Evolutionary conservation across 2,113 vertebrate genomes (phyloP).

Genomic region (Narcine bancroftii): DNA sequence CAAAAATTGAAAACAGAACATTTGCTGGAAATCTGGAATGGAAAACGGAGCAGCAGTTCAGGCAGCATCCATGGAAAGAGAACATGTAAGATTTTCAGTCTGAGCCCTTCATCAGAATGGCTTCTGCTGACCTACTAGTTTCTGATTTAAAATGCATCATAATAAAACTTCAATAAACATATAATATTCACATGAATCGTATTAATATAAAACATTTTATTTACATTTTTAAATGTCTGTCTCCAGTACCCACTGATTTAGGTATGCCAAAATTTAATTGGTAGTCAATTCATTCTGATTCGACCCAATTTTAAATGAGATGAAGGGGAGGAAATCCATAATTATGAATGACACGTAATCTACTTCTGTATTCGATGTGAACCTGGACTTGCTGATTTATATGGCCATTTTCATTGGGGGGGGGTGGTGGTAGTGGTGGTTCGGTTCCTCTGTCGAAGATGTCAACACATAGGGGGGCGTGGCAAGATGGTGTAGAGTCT

Average conservation of each 20-base stretch:
- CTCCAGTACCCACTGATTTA: background rate
- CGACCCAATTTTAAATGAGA: background rate
- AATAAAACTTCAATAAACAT: background rate
- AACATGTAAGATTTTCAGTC: too few species aligned
- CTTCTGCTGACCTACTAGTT: background rate
- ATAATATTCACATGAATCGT: background rate
- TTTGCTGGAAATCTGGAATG: too few species aligned
- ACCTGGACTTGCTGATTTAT: too few species aligned
- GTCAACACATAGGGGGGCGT: too few species aligned
- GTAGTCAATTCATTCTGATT: background rate
- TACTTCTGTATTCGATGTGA: background rate
- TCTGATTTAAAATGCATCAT: background rate
- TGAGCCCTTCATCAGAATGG: too few species aligned
- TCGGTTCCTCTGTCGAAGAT: too few species aligned
- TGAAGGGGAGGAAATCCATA: background rate
- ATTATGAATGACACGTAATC: background rate
- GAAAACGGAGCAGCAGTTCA: too few species aligned
- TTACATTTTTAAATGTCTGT: background rate
- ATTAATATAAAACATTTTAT: background rate
- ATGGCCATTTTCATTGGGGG: too few species aligned
- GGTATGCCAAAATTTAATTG: background rate
- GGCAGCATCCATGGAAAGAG: too few species aligned
- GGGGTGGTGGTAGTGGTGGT: too few species aligned
- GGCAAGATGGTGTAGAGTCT: too few species aligned
- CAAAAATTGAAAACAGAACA: too few species aligned